Evolutionary conservation across 2,113 vertebrate species (phyloP).

Genomic region (Uropsilus gracilis): DNA sequence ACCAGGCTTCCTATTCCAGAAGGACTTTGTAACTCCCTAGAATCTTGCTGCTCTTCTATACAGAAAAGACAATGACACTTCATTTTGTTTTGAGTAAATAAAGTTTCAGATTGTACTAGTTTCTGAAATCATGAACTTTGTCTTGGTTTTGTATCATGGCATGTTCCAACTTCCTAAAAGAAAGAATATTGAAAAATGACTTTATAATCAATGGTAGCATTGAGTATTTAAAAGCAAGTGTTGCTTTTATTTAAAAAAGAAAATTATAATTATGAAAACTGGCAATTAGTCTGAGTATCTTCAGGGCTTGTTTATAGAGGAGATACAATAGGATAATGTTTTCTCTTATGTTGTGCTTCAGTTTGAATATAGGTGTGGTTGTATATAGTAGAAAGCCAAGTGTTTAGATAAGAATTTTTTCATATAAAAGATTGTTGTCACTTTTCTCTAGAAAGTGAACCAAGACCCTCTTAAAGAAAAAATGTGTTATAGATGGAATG

Average conservation of each 20-base stretch:
- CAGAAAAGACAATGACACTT: not conserved
- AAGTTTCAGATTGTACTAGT: too few relatives aligned
- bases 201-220: not conserved
- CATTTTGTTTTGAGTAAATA: conserved; percentile 14
- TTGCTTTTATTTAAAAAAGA: not conserved
- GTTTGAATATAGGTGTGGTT: not conserved
- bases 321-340: not conserved
- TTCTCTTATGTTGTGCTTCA: not conserved
- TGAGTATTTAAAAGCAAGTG: conserved; percentile 3
- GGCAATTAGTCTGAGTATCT: not conserved
- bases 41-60: not conserved
- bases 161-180: not conserved
- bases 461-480: too few relatives aligned
- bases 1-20: not conserved
- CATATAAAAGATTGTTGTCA: not conserved
- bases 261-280: not conserved
- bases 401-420: too few relatives aligned
- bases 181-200: not conserved
- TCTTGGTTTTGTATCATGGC: not conserved
- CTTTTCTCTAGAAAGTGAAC: not conserved
- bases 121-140: too few relatives aligned
- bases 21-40: not conserved
- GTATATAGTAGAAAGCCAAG: not conserved
- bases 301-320: not conserved
- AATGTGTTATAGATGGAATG: too few relatives aligned